A percentile compares a stretch with the other conserved stretches of the same genome.
Conservation (phyloP, 53 echinoderm and acorn worm species). For the Apostichopus leukothele region DNA sequence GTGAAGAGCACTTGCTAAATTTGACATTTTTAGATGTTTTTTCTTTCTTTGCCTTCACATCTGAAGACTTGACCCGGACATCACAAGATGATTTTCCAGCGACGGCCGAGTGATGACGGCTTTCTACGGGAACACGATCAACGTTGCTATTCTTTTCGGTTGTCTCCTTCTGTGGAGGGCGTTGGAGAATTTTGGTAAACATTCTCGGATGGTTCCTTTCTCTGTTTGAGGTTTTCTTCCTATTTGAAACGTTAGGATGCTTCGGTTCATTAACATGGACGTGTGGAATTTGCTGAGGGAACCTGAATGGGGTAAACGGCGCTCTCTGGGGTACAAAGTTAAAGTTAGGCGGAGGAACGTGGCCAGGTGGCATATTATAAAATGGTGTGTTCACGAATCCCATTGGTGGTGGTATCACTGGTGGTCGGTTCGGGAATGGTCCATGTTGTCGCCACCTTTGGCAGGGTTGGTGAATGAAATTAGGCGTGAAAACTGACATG, state of each 20-base stretch:
- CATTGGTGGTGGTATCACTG: background rate
- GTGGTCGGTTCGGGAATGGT: background rate
- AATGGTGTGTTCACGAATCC: background rate
- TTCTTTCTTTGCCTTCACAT: background rate
- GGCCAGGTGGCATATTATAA: background rate
- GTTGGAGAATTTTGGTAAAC: conserved; percentile 39
- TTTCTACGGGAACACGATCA: background rate
- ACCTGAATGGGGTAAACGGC: background rate
- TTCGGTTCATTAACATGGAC: background rate
- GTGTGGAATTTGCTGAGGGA: background rate
- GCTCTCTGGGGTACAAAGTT: background rate
- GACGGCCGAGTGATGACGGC: too few species aligned
- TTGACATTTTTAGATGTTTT: background rate
- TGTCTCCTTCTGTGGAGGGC: conserved; percentile 5
- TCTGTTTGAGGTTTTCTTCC: background rate
- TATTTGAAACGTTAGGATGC: background rate
- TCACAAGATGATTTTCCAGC: too few species aligned
- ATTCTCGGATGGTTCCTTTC: background rate
- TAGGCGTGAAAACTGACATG: background rate
- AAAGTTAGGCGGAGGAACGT: background rate
- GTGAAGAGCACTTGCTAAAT: background rate
- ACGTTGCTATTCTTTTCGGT: background rate
- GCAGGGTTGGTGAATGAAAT: background rate
- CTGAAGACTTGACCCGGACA: too few species aligned
- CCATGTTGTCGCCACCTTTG: background rate